Evolutionary conservation across 2,797 vertebrate genomes (phyloP), one percentile per base, ranked within the genome.

Genomic region (Zalophus californianus): DNA sequence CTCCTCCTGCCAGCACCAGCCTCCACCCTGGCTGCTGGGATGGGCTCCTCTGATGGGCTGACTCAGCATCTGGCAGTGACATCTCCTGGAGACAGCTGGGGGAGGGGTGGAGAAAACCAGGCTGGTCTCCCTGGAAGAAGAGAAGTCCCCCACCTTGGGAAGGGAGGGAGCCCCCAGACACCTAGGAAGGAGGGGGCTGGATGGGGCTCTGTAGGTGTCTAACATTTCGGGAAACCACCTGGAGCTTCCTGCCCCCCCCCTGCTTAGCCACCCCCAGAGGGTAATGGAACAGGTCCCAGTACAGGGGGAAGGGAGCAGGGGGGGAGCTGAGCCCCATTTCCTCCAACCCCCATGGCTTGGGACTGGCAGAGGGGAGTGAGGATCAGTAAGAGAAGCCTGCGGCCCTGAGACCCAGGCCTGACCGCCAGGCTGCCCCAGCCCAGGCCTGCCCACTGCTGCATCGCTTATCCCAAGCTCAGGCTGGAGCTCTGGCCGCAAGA

Each of bases 31-130:
- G 15, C 62, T n/a, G 38, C 64, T 32, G 35, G 68, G 87, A 66
- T 50, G 85, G 90, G 80, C 94, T 62, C 7, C 35, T 38, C 15
- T 72, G 93, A 88, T 79, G 38, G 54, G 68, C 94, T 96, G 96
- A 94, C 82, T 96, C 83, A 91, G 96, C 94, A 91, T 78, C 90
- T 29, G 50, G 83, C 85, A 23, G 2, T n/a, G 96, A 86, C 82
- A 66, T 32, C 60, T 58, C 82, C 83, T 79, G 16, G 52, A 60
- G 75, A 84, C 83, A 38, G 68, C 82, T 66, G 70, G 54, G 35
- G 20, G 80, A 60, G 60, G 44, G 35, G 35, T 48, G 5, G n/a
- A 54, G 35, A 70, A 48, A 18, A 58, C 72, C 18, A 4, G 48
- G 25, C 72, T 44, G 12, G 66, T 94, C 68, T 95, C 52, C 56